Evolutionary conservation across 2,888 invertebrate species (phyloP).

Genomic region (Eumacrocentrus americanus): DNA sequence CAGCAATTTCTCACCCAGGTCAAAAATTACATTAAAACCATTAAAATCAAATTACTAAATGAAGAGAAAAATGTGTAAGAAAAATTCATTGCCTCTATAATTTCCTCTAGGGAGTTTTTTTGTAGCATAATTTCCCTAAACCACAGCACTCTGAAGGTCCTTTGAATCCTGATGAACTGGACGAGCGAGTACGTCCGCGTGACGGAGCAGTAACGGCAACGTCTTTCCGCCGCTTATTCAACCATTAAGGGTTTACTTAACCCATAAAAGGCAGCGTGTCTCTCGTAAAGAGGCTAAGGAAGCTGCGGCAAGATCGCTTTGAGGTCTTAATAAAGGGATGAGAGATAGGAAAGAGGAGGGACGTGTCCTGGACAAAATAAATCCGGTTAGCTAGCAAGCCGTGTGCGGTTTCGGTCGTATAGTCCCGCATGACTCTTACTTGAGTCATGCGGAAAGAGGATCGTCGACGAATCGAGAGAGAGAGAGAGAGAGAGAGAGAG

Average conservation of each 20-base stretch:
- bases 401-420: slow-evolving; percentile 21
- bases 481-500: slow-evolving; percentile 6
- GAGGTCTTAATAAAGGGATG: slow-evolving; percentile 48
- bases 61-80: too few relatives aligned
- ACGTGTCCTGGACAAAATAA: slow-evolving; percentile 34
- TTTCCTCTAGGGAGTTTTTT: too few relatives aligned
- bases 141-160: neutral
- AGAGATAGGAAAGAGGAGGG: neutral
- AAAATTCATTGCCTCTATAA: too few relatives aligned
- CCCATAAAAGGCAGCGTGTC: slow-evolving; percentile 20
- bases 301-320: slow-evolving; percentile 48
- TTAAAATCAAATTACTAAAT: too few relatives aligned
- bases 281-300: slow-evolving; percentile 10
- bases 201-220: slow-evolving; percentile 3
- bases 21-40: too few relatives aligned
- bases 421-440: neutral
- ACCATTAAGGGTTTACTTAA: slow-evolving; percentile 29
- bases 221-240: slow-evolving; percentile 16
- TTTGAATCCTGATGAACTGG: neutral
- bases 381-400: slow-evolving; percentile 51
- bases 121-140: too few relatives aligned
- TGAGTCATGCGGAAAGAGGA: slow-evolving; percentile 15
- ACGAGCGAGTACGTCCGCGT: neutral
- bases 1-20: too few relatives aligned
- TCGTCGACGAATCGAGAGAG: slow-evolving; percentile 14